Evolutionary conservation across 2,888 invertebrate genomes (phyloP).

Genomic region (Ennomos erosarius): DNA sequence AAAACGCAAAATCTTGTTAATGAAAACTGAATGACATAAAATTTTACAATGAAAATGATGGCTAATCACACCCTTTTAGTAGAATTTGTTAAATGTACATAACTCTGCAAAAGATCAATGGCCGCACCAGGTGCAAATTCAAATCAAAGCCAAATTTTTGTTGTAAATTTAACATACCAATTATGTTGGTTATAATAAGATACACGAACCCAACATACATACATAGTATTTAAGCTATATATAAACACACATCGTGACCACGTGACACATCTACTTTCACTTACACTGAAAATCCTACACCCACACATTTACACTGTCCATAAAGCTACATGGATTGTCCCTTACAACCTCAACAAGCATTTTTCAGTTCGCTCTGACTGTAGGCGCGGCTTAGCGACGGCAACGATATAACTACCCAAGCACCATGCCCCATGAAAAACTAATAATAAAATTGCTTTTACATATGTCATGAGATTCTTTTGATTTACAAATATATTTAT

Average conservation of each 20-base stretch:
- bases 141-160: no score
- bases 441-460: slow-evolving; percentile 31
- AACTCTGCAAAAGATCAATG: slow-evolving; percentile 3
- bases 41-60: slow-evolving; percentile 35
- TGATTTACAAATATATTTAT: not conserved
- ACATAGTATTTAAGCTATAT: not conserved
- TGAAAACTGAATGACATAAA: slow-evolving; percentile 1
- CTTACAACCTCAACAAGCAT: slow-evolving; percentile 40
- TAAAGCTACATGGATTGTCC: slow-evolving; percentile 42
- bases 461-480: slow-evolving; percentile 14
- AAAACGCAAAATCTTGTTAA: no score
- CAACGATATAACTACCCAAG: slow-evolving; percentile 49
- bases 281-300: slow-evolving; percentile 33
- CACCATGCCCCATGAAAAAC: slow-evolving; percentile 51
- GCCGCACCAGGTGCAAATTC: slow-evolving; percentile 14
- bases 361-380: slow-evolving; percentile 53
- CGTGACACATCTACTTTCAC: not conserved
- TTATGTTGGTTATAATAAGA: no score
- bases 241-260: not conserved
- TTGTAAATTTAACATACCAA: no score
- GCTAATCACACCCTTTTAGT: slow-evolving; percentile 2
- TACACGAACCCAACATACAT: not conserved
- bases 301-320: slow-evolving; percentile 21
- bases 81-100: slow-evolving; percentile 28
- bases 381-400: slow-evolving; percentile 41